Evolutionary conservation across 2,888 invertebrate genomes (phyloP).

Genomic region (Drosophila quasianomalipes): DNA sequence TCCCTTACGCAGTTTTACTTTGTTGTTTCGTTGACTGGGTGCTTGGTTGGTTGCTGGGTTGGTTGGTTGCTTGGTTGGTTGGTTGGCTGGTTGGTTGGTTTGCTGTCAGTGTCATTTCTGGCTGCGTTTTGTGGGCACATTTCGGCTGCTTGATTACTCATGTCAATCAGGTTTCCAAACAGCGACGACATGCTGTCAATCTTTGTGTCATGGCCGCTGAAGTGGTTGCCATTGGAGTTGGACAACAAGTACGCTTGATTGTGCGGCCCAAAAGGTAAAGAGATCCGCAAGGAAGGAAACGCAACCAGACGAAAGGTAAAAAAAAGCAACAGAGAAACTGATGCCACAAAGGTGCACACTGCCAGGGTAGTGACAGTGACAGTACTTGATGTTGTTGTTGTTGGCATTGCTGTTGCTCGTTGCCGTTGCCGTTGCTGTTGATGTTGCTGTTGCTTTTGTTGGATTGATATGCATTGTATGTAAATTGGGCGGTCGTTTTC

Average conservation of each 20-base stretch:
- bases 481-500: slow-evolving; percentile 84
- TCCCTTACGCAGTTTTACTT: slow-evolving; percentile 15
- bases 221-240: slow-evolving; percentile 53
- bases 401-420: slow-evolving; percentile 51
- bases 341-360: slow-evolving; percentile 78
- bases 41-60: slow-evolving; percentile 3
- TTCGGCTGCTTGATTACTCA: slow-evolving; percentile 85
- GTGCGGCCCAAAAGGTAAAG: slow-evolving; percentile 55
- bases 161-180: slow-evolving; percentile 85
- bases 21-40: slow-evolving; percentile 13
- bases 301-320: slow-evolving; percentile 19
- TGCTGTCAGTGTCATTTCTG: slow-evolving; percentile 79
- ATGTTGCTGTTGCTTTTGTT: slow-evolving; percentile 58
- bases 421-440: slow-evolving; percentile 51
- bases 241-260: slow-evolving; percentile 74
- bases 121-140: slow-evolving; percentile 83
- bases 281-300: slow-evolving; percentile 39
- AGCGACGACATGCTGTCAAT: slow-evolving; percentile 85
- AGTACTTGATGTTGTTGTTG: slow-evolving; percentile 59
- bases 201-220: slow-evolving; percentile 83
- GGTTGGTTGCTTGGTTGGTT: slow-evolving; percentile 15
- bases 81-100: slow-evolving; percentile 19
- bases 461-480: slow-evolving; percentile 84
- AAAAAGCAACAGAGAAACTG: slow-evolving; percentile 39
- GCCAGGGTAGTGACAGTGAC: slow-evolving; percentile 67